Percentiles rank a stretch among this genome's conserved stretches.
Evolutionary conservation across 2,797 vertebrate genomes (phyloP).

Genomic region (Esox lucius): DNA sequence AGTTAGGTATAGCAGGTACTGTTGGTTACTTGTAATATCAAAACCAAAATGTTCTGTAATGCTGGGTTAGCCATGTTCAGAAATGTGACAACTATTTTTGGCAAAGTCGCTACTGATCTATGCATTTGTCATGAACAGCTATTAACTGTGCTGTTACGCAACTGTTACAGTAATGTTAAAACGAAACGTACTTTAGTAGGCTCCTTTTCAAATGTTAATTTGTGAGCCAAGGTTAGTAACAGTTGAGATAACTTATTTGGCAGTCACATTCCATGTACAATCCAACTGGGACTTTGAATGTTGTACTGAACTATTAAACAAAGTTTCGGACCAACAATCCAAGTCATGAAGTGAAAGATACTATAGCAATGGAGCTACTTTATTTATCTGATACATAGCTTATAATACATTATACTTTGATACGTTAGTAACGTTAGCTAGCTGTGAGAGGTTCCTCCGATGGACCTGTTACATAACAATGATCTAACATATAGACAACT

Average conservation of each 20-base stretch:
- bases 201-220: background rate
- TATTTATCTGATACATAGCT: too few species aligned
- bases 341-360: background rate
- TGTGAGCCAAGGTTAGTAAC: background rate
- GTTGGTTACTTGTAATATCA: too few species aligned
- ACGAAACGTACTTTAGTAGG: too few species aligned
- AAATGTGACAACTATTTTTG: too few species aligned
- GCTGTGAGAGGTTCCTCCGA: background rate
- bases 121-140: too few species aligned
- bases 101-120: too few species aligned
- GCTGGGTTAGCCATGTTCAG: too few species aligned
- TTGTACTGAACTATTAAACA: background rate
- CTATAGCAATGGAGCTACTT: background rate
- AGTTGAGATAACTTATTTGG: background rate
- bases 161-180: too few species aligned
- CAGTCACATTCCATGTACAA: too few species aligned
- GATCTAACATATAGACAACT: background rate
- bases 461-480: background rate
- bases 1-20: too few species aligned
- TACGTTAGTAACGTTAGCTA: background rate
- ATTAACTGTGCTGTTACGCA: too few species aligned
- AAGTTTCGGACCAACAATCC: background rate
- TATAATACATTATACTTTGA: background rate
- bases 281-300: background rate
- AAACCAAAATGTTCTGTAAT: too few species aligned